These are phyloP conservation scores for Parambassis ranga DNA, from an alignment of 2,797 vertebrate genomes.

Conservation along the genomic window DNA sequence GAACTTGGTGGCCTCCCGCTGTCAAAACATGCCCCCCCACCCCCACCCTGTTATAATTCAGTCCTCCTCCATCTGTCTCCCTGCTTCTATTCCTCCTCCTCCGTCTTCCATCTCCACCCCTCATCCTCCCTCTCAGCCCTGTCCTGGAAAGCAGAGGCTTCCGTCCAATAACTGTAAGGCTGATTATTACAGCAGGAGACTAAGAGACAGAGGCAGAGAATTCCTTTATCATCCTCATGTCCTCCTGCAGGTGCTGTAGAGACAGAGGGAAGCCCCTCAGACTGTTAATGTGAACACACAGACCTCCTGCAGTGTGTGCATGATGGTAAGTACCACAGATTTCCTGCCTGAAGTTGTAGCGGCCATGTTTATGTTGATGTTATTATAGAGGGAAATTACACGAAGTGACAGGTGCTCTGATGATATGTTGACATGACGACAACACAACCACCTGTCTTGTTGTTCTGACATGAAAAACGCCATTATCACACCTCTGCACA, in stretches of 20 bases:
- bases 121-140: conserved; percentile 30
- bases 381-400: too few species aligned
- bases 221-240: conserved; percentile 22
- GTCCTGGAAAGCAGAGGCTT: conserved; percentile 57
- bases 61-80: conserved; percentile 39
- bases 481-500: too few species aligned
- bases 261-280: conserved; percentile 1
- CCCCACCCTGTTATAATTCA: conserved; percentile 18
- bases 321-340: too few species aligned
- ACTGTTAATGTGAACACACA: conserved; percentile 18
- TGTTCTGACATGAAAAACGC: too few species aligned
- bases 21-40: conserved; percentile 10
- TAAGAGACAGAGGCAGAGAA: conserved; percentile 6
- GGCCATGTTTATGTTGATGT: too few species aligned
- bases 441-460: too few species aligned
- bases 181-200: conserved; percentile 41
- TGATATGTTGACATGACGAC: too few species aligned
- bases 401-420: too few species aligned
- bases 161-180: conserved; percentile 46
- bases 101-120: conserved; percentile 11
- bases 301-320: too few species aligned
- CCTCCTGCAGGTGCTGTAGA: not conserved
- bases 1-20: conserved; percentile 24
- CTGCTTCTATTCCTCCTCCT: not conserved
- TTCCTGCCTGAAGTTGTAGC: too few species aligned